These are phyloP conservation scores for Sternotherus odoratus DNA, from an alignment of 2,797 vertebrate species.

Conservation along the genomic window DNA sequence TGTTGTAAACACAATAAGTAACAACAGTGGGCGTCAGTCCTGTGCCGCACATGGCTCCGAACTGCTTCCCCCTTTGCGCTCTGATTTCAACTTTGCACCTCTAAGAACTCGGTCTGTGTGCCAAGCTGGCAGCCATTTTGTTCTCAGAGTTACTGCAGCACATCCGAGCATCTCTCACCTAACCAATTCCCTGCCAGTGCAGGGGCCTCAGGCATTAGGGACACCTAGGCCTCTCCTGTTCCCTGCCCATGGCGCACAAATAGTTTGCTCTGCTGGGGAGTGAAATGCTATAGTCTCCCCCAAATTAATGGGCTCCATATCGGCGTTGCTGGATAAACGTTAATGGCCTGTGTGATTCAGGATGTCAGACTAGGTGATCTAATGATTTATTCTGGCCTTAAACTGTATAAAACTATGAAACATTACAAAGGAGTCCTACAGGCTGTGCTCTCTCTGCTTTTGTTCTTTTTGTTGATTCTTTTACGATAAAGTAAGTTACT, in stretches of 20 bases:
- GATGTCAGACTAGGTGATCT: no score
- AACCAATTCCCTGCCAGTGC: background rate
- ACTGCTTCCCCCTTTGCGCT: background rate
- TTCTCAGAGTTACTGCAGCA: background rate
- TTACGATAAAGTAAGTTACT: constrained; percentile 52
- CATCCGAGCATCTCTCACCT: background rate
- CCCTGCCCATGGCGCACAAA: background rate
- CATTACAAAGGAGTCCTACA: background rate
- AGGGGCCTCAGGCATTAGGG: no score
- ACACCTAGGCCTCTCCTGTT: background rate
- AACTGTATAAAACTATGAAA: background rate
- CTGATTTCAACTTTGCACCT: background rate
- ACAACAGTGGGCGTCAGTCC: background rate
- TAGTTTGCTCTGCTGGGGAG: background rate
- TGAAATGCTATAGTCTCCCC: background rate
- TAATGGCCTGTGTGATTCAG: background rate
- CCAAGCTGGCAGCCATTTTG: background rate
- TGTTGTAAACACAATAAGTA: background rate
- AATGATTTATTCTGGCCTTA: background rate
- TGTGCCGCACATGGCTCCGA: background rate
- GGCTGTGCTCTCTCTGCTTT: background rate
- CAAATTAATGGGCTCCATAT: background rate
- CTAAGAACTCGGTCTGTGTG: background rate
- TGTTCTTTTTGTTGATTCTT: background rate
- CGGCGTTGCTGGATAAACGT: background rate